Conservation (phyloP, 2,888 invertebrate species). For the Automeris io region DNA sequence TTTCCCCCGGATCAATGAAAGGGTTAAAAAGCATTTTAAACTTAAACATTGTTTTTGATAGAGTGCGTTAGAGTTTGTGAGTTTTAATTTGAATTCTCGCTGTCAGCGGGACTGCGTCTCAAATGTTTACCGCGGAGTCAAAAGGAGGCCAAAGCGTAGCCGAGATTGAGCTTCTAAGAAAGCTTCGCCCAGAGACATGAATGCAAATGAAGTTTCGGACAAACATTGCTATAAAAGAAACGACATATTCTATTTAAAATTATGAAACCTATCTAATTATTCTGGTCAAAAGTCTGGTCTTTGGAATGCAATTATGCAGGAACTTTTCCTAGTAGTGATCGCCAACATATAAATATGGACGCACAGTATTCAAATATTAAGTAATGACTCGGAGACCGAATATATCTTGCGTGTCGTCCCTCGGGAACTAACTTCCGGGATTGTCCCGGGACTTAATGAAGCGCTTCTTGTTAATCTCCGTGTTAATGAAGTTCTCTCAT, state of each 20-base stretch:
- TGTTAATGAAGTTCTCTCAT: neutral
- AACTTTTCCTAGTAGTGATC: no score
- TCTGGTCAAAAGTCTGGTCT: no score
- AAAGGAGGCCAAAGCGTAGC: slow-evolving; percentile 26
- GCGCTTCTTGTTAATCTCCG: slow-evolving; percentile 1
- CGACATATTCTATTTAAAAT: no score
- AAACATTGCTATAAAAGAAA: neutral
- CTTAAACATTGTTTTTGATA: no score
- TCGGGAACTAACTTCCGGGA: neutral
- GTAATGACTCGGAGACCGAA: neutral
- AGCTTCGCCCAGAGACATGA: slow-evolving; percentile 28
- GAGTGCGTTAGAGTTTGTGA: no score
- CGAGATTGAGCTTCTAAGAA: slow-evolving; percentile 34
- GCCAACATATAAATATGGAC: no score
- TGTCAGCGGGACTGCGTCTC: slow-evolving; percentile 15
- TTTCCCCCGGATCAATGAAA: no score
- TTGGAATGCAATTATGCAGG: no score
- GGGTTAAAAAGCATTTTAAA: no score
- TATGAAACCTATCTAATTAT: no score
- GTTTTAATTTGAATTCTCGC: no score
- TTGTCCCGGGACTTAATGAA: slow-evolving; percentile 1
- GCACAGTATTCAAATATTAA: neutral
- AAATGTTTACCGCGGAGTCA: slow-evolving; percentile 31
- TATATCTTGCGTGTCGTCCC: neutral
- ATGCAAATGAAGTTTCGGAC: slow-evolving; percentile 31